Evolutionary conservation across 2,113 vertebrate species (phyloP).

Genomic region (Rutilus rutilus): DNA sequence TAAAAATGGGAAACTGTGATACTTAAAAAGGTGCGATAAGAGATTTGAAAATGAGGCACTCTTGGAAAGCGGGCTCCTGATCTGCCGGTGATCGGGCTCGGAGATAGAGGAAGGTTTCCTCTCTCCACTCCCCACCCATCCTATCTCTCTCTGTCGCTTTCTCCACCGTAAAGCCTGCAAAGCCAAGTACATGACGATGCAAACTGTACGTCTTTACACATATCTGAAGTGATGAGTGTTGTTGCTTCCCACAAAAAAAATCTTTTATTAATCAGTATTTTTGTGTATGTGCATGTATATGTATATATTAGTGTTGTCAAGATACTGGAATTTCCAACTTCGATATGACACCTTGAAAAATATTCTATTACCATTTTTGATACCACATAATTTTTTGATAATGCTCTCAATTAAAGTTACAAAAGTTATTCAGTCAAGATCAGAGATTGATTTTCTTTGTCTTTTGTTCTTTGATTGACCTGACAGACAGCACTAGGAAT

Average conservation of each 20-base stretch:
- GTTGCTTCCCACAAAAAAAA: neutral
- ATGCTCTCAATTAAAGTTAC: no score
- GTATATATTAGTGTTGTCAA: no score
- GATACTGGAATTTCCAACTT: no score
- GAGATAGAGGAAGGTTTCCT: constrained; percentile 70
- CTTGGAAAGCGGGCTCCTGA: constrained; percentile 77
- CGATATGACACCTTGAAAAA: no score
- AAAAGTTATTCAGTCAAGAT: no score
- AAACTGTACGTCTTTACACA: neutral
- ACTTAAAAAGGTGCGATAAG: constrained; percentile 78
- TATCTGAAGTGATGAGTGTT: neutral
- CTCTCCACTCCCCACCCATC: constrained; percentile 54
- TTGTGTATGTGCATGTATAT: no score
- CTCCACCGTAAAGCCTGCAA: constrained; percentile 29
- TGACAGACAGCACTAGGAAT: no score
- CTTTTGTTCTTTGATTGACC: no score
- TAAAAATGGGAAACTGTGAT: constrained; percentile 75
- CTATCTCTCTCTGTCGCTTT: constrained; percentile 45
- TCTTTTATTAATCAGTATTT: no score
- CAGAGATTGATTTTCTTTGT: no score
- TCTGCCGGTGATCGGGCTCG: constrained; percentile 70
- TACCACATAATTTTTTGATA: no score
- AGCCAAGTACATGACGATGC: neutral
- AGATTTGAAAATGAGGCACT: constrained; percentile 79
- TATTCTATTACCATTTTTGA: no score